These are phyloP conservation scores for Rhaphigaster nebulosa DNA, from an alignment of 2,888 invertebrate genomes.

Conservation along the genomic window DNA sequence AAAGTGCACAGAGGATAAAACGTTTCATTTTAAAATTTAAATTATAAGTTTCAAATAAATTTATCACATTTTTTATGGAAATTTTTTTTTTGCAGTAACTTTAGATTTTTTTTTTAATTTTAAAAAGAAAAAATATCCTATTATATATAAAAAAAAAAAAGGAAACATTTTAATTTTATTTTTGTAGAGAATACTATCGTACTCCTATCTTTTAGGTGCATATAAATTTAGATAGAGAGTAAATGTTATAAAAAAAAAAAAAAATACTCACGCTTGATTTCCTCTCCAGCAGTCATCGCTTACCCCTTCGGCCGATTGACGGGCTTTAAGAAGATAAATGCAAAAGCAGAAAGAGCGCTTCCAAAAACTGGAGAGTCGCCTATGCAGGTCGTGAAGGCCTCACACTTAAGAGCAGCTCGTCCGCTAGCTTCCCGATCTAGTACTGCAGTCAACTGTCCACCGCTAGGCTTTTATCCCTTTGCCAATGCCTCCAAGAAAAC, in stretches of 20 bases:
- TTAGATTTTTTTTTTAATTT: not conserved
- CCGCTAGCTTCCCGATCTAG: constrained; percentile 20
- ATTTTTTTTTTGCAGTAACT: not conserved
- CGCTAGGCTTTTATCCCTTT: constrained; percentile 9
- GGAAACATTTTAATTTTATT: not conserved
- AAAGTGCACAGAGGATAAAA: not conserved
- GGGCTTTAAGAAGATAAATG: constrained; percentile 32
- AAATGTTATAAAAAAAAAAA: no score
- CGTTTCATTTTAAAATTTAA: not conserved
- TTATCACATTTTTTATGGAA: not conserved
- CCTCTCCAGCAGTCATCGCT: constrained; percentile 57
- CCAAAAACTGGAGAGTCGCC: constrained; percentile 41
- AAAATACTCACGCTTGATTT: constrained; percentile 55
- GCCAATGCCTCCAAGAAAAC: not conserved
- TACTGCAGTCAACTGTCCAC: constrained; percentile 26
- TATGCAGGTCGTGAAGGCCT: not conserved
- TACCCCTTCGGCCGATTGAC: not conserved
- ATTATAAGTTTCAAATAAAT: not conserved
- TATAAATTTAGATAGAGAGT: not conserved
- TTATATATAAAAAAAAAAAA: not conserved
- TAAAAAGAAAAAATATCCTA: not conserved
- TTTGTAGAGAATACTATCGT: not conserved
- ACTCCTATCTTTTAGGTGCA: not conserved
- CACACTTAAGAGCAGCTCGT: constrained; percentile 12
- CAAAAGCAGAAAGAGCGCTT: constrained; percentile 46